Evolutionary conservation across 2,113 vertebrate species (phyloP), one percentile per base, ranked within the genome.

Genomic region (Odobenus rosmarus): DNA sequence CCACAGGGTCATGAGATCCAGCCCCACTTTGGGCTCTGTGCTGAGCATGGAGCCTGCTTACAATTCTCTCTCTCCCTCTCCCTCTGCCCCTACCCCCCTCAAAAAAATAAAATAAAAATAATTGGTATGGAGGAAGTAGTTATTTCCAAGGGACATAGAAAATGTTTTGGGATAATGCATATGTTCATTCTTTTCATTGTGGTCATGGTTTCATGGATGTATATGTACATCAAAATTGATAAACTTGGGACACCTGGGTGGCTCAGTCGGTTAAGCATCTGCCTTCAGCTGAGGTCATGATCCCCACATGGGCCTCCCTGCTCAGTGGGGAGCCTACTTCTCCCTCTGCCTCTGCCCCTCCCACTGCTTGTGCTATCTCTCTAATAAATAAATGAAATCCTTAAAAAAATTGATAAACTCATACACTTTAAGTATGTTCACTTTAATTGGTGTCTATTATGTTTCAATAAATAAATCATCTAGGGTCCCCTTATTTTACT

Each of bases 401-500:
- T 31, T 31, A 31, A 67, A 67, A 33, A 67, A 64, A 7, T 7
- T 19, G 7, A 36, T 36, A 69, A 69, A 36, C 33, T 19, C 16
- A 9, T 0, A 14, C 19, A 61, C 15, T 71, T 81, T 39, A 39
- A 86, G 46, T 18, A 77, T 24, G 11, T 31, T 8, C 5, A 61
- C 19, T 69, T 61, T 36, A 36, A 62, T 39, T 3, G 28, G 33
- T 61, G 16, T 8, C 55, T 49, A 9, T 21, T 13, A 69, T 53
- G 14, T 1, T 9, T 88, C 3, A 81, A 26, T 49, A 86, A 49
- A 61, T 33, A 74, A 39, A 42, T 74, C 26, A 64, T 90, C 42
- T 36, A 88, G 94, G 89, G 1, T n/a, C 71, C 93, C 94, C 0
- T 77, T 76, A 95, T 82, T 95, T 92, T 62, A 86, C 39, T 80